Evolutionary conservation across 1,140 invertebrate species (phyloP).

Genomic region (Globodera rostochiensis): DNA sequence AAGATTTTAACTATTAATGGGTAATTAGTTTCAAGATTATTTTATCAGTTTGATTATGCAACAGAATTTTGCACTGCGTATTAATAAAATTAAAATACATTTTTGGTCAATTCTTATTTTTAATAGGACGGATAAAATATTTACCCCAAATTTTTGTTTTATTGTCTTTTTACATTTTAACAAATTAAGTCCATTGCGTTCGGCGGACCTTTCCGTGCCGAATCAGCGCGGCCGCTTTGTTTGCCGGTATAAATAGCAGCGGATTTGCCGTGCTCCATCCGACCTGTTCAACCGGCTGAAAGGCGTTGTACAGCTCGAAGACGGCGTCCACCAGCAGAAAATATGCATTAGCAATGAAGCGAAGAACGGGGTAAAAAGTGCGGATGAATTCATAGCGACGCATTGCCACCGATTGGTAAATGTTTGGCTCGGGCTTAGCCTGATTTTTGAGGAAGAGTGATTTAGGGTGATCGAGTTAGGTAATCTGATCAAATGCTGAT

Average conservation of each 20-base stretch:
- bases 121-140: too few relatives aligned
- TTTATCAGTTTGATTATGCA: neutral
- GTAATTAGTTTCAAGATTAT: too few relatives aligned
- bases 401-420: conserved; percentile 6
- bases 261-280: conserved; percentile 25
- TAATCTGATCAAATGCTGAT: too few relatives aligned
- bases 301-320: conserved; percentile 11
- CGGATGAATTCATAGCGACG: conserved; percentile 27
- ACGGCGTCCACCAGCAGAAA: conserved; percentile 36
- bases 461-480: too few relatives aligned
- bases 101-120: neutral
- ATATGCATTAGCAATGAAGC: conserved; percentile 28
- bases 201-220: conserved; percentile 37
- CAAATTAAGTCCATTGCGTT: neutral
- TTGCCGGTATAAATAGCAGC: conserved; percentile 49
- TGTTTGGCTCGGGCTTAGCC: neutral
- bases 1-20: conserved; percentile 17
- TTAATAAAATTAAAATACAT: neutral
- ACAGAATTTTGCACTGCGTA: neutral
- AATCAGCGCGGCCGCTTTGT: conserved; percentile 52
- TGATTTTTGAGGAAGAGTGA: neutral
- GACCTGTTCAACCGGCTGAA: conserved; percentile 14
- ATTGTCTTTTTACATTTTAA: too few relatives aligned
- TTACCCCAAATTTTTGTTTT: too few relatives aligned
- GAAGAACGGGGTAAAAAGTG: conserved; percentile 23